A percentile compares a stretch with the other conserved stretches of the same genome.
phyloP scores from a whole-genome alignment of 2,888 invertebrate genomes.

The Noctua janthina region DNA sequence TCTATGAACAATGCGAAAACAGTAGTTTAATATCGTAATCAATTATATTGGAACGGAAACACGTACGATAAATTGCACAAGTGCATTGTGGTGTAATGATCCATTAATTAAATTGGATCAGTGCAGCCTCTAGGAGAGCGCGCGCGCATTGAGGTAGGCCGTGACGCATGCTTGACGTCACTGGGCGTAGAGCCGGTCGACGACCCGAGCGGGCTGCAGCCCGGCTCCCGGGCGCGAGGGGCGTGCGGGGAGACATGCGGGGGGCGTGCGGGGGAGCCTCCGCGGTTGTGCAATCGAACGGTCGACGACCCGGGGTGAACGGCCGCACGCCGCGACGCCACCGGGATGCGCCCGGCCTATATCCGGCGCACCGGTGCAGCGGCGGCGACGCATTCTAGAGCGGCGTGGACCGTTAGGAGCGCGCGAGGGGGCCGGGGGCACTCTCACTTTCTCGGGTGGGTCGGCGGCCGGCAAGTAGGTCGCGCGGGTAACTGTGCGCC shows the following conservation, averaged over 20 bases:
- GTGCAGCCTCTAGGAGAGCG: constrained; percentile 89
- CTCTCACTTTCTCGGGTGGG: constrained; percentile 91
- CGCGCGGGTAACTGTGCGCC: constrained; percentile 93
- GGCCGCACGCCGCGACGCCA: constrained; percentile 88
- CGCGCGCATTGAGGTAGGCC: constrained; percentile 91
- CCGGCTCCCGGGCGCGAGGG: constrained; percentile 82
- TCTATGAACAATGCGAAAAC: constrained; percentile 17
- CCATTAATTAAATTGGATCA: constrained; percentile 81
- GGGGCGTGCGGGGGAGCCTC: constrained; percentile 74
- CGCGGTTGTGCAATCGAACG: constrained; percentile 89
- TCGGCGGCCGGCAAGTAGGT: constrained; percentile 95
- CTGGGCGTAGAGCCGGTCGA: constrained; percentile 84
- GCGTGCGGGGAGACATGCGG: constrained; percentile 71
- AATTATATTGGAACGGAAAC: constrained; percentile 30
- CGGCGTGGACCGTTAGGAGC: constrained; percentile 89
- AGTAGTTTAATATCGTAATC: constrained; percentile 21
- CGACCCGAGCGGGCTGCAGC: constrained; percentile 82
- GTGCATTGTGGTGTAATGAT: constrained; percentile 64
- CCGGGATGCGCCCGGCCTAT: constrained; percentile 91
- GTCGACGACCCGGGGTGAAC: constrained; percentile 89
- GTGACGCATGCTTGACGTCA: constrained; percentile 90
- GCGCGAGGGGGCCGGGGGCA: constrained; percentile 86
- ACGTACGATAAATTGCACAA: constrained; percentile 45
- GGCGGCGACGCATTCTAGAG: constrained; percentile 89
- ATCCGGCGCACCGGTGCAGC: constrained; percentile 90